A percentile compares a stretch with the other conserved stretches of the same genome.
Conservation (phyloP, 1,140 invertebrate genomes). For the Drosophila pectinifera region DNA sequence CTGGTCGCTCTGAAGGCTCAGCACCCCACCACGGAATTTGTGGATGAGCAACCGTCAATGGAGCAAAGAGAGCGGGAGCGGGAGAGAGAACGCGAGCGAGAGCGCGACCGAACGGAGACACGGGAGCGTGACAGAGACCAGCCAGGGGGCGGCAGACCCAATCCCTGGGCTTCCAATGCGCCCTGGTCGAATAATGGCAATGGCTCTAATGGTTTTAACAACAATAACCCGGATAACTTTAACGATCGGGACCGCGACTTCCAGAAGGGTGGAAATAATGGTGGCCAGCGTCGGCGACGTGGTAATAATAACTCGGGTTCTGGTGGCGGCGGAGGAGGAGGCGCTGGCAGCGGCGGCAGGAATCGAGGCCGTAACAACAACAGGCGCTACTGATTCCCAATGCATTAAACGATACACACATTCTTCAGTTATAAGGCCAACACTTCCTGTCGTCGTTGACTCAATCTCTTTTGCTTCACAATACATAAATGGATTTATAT, state of each 20-base stretch:
- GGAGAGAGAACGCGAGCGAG: slow-evolving; percentile 33
- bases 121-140: slow-evolving; percentile 32
- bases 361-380: slow-evolving; percentile 72
- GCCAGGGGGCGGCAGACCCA: slow-evolving; percentile 45
- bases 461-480: slow-evolving; percentile 20
- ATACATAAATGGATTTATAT: slow-evolving; percentile 43
- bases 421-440: slow-evolving; percentile 25
- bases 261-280: slow-evolving; percentile 52
- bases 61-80: slow-evolving; percentile 52
- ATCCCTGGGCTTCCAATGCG: slow-evolving; percentile 72
- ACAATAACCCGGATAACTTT: slow-evolving; percentile 52
- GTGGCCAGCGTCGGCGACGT: slow-evolving; percentile 63
- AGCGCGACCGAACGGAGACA: slow-evolving; percentile 19
- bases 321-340: slow-evolving; percentile 24
- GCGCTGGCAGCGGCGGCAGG: slow-evolving; percentile 45
- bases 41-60: slow-evolving; percentile 61
- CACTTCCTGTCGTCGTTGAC: slow-evolving; percentile 18
- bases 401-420: slow-evolving; percentile 22
- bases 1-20: slow-evolving; percentile 67
- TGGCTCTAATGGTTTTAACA: slow-evolving; percentile 72
- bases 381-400: slow-evolving; percentile 65
- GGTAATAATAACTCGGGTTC: slow-evolving; percentile 60
- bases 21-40: slow-evolving; percentile 66
- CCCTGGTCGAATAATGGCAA: slow-evolving; percentile 66
- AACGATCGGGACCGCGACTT: slow-evolving; percentile 64